A percentile compares a stretch with the other conserved stretches of the same genome.
Evolutionary conservation across 2,888 invertebrate genomes (phyloP).

Genomic region (Hydrotaea diabolus): DNA sequence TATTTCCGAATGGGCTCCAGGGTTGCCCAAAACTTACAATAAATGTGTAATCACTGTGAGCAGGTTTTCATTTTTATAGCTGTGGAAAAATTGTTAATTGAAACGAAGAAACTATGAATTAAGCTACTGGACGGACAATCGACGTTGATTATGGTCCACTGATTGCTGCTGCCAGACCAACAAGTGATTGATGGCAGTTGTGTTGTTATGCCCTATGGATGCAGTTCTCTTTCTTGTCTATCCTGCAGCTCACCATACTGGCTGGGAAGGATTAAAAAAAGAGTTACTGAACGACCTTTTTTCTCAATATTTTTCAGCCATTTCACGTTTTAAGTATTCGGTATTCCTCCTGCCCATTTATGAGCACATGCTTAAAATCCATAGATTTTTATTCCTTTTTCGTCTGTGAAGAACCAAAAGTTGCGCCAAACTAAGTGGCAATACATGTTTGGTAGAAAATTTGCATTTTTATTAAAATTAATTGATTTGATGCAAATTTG

Average conservation of each 20-base stretch:
- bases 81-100: no score
- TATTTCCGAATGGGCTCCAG: no score
- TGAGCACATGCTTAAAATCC: neutral
- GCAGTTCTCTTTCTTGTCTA: neutral
- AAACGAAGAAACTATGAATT: no score
- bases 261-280: conserved; percentile 38
- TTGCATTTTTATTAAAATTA: conserved; percentile 68
- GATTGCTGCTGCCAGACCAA: no score
- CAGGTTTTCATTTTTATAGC: no score
- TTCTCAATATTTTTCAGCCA: no score
- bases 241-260: neutral
- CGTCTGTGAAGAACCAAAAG: neutral
- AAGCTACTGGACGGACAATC: no score
- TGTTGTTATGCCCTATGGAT: no score
- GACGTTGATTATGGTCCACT: no score
- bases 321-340: neutral
- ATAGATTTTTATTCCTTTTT: neutral
- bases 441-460: conserved; percentile 42
- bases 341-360: neutral
- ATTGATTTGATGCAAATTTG: conserved; percentile 67
- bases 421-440: conserved; percentile 5
- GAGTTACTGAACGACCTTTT: conserved; percentile 45
- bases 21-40: no score
- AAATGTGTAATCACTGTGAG: no score
- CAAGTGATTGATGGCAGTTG: no score